Base-by-base conservation (phyloP, 2,888 invertebrate species). In the Julus scandinavius region DNA sequence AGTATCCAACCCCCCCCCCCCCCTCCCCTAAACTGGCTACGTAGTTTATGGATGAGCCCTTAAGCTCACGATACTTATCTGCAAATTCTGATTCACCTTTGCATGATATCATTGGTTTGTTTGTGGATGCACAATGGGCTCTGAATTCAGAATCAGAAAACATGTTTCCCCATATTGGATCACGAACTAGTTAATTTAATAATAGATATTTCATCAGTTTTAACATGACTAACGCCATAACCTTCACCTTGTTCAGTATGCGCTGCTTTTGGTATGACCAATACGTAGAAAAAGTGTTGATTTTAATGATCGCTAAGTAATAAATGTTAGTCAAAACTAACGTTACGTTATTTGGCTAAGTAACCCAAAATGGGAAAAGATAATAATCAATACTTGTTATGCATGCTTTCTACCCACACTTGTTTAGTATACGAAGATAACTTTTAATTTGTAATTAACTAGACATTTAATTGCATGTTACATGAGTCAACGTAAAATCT, bases 21-120 rank as follows among this genome's bases (percentile, higher is more conserved):
- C n/a, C n/a, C n/a, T n/a, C n/a, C n/a, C n/a, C n/a, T n/a, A n/a
- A n/a, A n/a, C n/a, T n/a, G n/a, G n/a, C n/a, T n/a, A n/a, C n/a
- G n/a, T n/a, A n/a, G n/a, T n/a, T n/a, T n/a, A n/a, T n/a, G n/a
- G n/a, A n/a, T n/a, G n/a, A n/a, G n/a, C n/a, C n/a, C 17, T 54
- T 13, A 54, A 15, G 54, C 17, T 63, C 7, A 63, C 9, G 63
- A 20, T n/a, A 20, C n/a, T 63, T 7, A n/a, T 63, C 5, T 9
- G 72, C 29, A 7, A 72, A 29, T 72, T 72, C 72, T 72, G 72
- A 72, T n/a, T 72, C 72, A 72, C 72, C 72, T 29, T 29, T 72
- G 72, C 72, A 29, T 72, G 72, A 72, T 72, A 72, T 72, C 72
- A 29, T 29, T 72, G 38, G 17, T 17, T 54, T 72, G 29, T 72